Conservation (phyloP, 2,888 invertebrate genomes). For the Drosophila gaucha region DNA sequence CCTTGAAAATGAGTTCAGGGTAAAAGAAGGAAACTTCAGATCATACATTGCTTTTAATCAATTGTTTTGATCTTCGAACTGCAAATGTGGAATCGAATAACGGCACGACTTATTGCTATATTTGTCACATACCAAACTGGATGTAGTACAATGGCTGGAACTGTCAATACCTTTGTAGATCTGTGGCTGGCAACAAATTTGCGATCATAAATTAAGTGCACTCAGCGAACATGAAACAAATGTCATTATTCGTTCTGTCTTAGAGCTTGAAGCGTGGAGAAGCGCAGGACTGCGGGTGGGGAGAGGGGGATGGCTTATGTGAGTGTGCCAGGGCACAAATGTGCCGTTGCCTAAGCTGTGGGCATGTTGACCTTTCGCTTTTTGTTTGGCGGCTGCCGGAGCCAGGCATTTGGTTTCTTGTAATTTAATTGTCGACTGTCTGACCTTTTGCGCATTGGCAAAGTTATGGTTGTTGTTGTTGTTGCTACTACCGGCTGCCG, state of each 20-base stretch:
- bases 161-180: slow-evolving; percentile 45
- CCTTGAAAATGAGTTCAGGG: not conserved
- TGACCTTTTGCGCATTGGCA: slow-evolving; percentile 68
- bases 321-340: slow-evolving; percentile 18
- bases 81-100: slow-evolving; percentile 24
- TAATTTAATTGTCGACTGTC: slow-evolving; percentile 74
- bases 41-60: slow-evolving; percentile 58
- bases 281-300: not conserved
- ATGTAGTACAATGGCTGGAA: slow-evolving; percentile 40
- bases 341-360: slow-evolving; percentile 16
- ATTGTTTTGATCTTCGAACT: slow-evolving; percentile 56
- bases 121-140: slow-evolving; percentile 29
- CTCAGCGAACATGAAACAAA: slow-evolving; percentile 54
- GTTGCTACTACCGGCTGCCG: slow-evolving; percentile 7
- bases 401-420: slow-evolving; percentile 55
- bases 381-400: slow-evolving; percentile 36
- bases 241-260: slow-evolving; percentile 49
- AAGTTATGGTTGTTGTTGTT: not conserved
- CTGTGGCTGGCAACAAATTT: slow-evolving; percentile 65
- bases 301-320: not conserved
- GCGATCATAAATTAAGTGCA: slow-evolving; percentile 71
- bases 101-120: slow-evolving; percentile 52
- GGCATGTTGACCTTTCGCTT: slow-evolving; percentile 54
- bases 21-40: not conserved
- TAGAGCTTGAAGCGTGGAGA: not conserved